These are phyloP conservation scores for Melipona bicolor DNA, from an alignment of 2,888 invertebrate genomes.

Conservation along the genomic window DNA sequence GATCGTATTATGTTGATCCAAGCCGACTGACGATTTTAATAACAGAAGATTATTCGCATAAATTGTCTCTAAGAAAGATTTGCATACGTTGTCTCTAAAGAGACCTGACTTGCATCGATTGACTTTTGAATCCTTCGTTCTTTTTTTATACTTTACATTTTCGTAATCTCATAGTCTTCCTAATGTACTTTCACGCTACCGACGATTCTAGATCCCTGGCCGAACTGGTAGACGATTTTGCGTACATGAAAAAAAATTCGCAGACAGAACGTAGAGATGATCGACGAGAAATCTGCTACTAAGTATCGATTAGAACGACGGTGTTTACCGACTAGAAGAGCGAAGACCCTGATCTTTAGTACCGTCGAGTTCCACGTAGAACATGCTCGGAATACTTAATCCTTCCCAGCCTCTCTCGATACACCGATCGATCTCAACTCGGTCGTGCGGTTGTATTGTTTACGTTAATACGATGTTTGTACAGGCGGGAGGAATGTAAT, in stretches of 20 bases:
- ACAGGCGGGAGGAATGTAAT: conserved; percentile 9
- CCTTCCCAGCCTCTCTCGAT: not conserved
- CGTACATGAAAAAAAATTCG: no score
- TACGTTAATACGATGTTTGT: conserved; percentile 29
- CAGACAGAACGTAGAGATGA: no score
- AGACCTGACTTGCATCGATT: no score
- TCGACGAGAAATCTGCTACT: no score
- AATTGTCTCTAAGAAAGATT: no score
- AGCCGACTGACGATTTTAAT: no score
- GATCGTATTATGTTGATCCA: no score
- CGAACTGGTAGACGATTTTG: no score
- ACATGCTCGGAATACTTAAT: not conserved
- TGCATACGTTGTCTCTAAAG: no score
- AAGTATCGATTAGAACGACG: not conserved
- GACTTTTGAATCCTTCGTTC: no score
- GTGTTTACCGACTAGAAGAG: not conserved
- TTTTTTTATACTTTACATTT: not conserved
- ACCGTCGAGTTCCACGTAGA: not conserved
- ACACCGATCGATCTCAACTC: not conserved
- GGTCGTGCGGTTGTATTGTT: not conserved
- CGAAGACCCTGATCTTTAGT: not conserved
- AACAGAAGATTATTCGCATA: no score
- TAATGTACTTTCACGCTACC: not conserved
- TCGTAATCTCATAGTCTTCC: not conserved
- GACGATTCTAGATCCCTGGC: no score